These are phyloP conservation scores for Glandiceps talaboti DNA, from an alignment of 53 echinoderm and acorn worm species.

Conservation along the genomic window DNA sequence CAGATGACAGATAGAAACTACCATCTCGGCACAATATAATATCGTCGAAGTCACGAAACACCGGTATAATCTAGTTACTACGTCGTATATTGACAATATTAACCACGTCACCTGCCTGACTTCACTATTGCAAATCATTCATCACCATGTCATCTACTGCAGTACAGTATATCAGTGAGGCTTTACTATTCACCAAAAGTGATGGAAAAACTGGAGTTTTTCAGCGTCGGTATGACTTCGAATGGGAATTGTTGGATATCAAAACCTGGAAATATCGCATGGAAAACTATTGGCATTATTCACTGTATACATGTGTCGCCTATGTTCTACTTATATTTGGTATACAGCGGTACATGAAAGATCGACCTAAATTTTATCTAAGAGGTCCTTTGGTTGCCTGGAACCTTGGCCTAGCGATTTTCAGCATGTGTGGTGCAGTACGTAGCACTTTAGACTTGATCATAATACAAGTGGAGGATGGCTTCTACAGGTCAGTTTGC, in stretches of 20 bases:
- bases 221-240: background rate
- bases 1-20: too few relatives aligned
- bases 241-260: background rate
- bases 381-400: constrained; percentile 37
- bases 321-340: constrained; percentile 38
- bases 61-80: too few relatives aligned
- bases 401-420: constrained; percentile 50
- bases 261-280: background rate
- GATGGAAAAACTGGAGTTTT: background rate
- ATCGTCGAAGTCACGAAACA: too few relatives aligned
- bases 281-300: background rate
- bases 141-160: too few relatives aligned
- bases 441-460: constrained; percentile 33
- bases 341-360: constrained; percentile 41
- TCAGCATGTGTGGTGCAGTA: constrained; percentile 41
- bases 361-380: constrained; percentile 34
- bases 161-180: background rate
- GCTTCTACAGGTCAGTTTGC: constrained; percentile 46
- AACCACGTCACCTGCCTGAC: too few relatives aligned
- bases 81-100: too few relatives aligned
- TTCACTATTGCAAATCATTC: too few relatives aligned
- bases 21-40: too few relatives aligned
- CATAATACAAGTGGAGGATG: constrained; percentile 16
- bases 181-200: background rate
- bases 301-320: constrained; percentile 6